Conservation (phyloP, 2,888 invertebrate species). For the Gari tellinella region DNA sequence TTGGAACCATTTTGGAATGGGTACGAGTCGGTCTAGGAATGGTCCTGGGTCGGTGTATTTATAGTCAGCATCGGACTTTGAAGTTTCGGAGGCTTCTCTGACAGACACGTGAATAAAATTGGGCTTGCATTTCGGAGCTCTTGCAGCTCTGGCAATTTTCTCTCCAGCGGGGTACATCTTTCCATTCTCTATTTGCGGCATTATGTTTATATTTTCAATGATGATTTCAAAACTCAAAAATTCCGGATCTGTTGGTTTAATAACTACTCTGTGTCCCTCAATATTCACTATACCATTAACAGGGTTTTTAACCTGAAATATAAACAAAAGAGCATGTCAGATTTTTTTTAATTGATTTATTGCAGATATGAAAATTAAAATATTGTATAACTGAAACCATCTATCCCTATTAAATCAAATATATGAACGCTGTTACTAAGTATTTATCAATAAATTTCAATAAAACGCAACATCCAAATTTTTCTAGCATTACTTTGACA, state of each 20-base stretch:
- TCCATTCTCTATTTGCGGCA: constrained; percentile 8
- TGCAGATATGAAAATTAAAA: no score
- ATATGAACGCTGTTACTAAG: no score
- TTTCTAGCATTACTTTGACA: no score
- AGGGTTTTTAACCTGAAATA: constrained; percentile 38
- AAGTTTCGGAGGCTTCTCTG: constrained; percentile 28
- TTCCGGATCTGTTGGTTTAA: constrained; percentile 56
- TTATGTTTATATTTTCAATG: constrained; percentile 58
- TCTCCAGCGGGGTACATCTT: constrained; percentile 32
- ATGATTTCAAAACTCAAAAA: constrained; percentile 61
- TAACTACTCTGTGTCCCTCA: constrained; percentile 35
- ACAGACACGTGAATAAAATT: constrained; percentile 66
- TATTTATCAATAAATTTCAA: no score
- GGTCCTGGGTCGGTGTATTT: constrained; percentile 68
- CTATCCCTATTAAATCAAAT: no score
- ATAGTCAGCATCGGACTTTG: constrained; percentile 45
- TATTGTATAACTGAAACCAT: no score
- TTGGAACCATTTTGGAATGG: constrained; percentile 64
- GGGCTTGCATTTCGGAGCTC: constrained; percentile 42
- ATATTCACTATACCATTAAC: constrained; percentile 45
- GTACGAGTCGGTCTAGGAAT: constrained; percentile 62
- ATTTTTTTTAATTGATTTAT: no score
- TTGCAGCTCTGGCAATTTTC: constrained; percentile 51
- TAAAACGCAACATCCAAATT: no score
- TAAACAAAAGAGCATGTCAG: no score